phyloP scores from a whole-genome alignment of 1,140 invertebrate genomes.

The Zaprionus ornatus region DNA sequence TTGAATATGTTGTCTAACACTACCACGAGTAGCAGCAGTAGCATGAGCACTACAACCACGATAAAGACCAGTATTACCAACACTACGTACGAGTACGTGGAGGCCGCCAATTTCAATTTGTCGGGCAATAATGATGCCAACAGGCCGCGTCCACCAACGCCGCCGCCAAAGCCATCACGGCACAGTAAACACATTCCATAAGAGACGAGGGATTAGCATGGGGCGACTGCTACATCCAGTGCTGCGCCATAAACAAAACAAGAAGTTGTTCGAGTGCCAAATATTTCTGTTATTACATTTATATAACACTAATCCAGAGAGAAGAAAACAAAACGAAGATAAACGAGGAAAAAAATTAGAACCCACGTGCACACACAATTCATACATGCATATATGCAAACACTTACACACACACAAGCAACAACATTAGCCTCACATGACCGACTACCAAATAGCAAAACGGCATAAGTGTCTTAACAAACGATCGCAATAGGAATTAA shows the following conservation, averaged over 20 bases:
- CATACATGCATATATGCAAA: background rate
- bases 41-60: constrained; percentile 50
- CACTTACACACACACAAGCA: constrained; percentile 23
- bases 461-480: constrained; percentile 69
- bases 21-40: constrained; percentile 42
- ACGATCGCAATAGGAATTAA: constrained; percentile 47
- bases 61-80: constrained; percentile 82
- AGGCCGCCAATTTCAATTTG: constrained; percentile 71
- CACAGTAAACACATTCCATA: constrained; percentile 84
- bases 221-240: constrained; percentile 29
- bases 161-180: constrained; percentile 86
- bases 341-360: background rate
- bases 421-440: constrained; percentile 62
- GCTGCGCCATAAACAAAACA: constrained; percentile 59
- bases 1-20: constrained; percentile 47
- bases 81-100: constrained; percentile 76
- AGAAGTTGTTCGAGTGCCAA: constrained; percentile 57
- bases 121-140: constrained; percentile 62
- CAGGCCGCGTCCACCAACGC: constrained; percentile 85
- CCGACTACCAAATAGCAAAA: constrained; percentile 62
- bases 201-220: constrained; percentile 6
- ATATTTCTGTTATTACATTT: constrained; percentile 44
- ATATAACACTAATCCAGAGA: constrained; percentile 20
- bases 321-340: constrained; percentile 10
- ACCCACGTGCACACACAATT: background rate